These are phyloP conservation scores for Heliornis fulica DNA, from an alignment of 2,113 vertebrate genomes.

Conservation along the genomic window DNA sequence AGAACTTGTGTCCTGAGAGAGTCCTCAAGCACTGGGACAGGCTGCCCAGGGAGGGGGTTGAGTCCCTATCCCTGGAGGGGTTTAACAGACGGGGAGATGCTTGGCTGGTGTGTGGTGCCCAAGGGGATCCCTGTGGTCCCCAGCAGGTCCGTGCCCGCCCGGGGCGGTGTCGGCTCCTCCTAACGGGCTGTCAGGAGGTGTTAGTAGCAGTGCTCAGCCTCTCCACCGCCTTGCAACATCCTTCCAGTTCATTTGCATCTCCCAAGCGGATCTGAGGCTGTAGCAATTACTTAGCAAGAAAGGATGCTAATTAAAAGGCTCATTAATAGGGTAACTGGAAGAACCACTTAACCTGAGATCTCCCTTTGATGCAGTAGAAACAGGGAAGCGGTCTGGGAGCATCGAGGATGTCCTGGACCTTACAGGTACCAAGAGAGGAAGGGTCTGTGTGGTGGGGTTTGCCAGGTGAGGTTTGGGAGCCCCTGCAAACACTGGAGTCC, in stretches of 20 bases:
- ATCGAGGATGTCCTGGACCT: not conserved
- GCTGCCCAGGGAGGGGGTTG: too few relatives aligned
- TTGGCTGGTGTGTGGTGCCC: not conserved
- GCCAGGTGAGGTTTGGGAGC: not conserved
- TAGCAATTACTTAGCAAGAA: slow-evolving; percentile 1
- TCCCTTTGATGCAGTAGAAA: not conserved
- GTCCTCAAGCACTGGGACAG: too few relatives aligned
- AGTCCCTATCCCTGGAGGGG: too few relatives aligned
- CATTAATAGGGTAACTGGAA: not conserved
- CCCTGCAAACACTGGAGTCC: too few relatives aligned
- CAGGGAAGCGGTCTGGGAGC: not conserved
- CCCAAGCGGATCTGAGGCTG: not conserved
- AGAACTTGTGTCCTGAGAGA: too few relatives aligned
- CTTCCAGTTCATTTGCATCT: not conserved
- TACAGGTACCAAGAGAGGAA: not conserved
- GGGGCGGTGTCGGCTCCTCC: not conserved
- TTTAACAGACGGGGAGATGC: too few relatives aligned
- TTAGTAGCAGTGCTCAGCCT: not conserved
- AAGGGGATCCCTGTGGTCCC: not conserved
- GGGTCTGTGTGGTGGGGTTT: not conserved
- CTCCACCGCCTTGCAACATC: not conserved
- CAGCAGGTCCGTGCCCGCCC: not conserved
- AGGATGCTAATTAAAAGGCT: slow-evolving; percentile 31
- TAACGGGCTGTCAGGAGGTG: not conserved
- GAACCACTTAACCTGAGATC: not conserved